A percentile compares a stretch with the other conserved stretches of the same genome.
Evolutionary conservation across 92 coral and sea anemone species (phyloP).

Genomic region (Scolanthus callimorphus): DNA sequence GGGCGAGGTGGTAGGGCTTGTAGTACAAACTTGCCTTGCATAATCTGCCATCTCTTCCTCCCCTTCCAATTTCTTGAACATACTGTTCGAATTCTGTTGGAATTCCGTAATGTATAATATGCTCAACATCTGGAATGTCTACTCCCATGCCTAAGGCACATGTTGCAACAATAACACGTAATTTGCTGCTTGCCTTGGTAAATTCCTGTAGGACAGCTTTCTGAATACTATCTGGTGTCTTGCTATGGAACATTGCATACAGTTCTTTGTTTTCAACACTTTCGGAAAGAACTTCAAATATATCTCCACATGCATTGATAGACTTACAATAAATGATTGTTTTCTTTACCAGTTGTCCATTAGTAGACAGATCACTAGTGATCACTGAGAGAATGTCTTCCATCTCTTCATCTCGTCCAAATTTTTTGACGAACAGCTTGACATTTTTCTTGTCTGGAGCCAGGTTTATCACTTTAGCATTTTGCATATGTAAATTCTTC

Average conservation of each 20-base stretch:
- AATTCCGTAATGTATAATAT: constrained; percentile 45
- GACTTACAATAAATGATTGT: constrained; percentile 52
- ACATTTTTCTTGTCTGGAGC: constrained; percentile 28
- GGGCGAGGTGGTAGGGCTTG: constrained; percentile 39
- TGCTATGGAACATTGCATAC: constrained; percentile 57
- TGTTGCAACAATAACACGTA: constrained; percentile 43
- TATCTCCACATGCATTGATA: constrained; percentile 46
- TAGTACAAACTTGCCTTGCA: constrained; percentile 26
- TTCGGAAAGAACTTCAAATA: constrained; percentile 34
- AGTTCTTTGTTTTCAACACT: constrained; percentile 6
- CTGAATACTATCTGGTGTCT: constrained; percentile 37
- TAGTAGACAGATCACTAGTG: background rate
- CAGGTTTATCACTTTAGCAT: constrained; percentile 4
- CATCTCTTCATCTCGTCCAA: background rate
- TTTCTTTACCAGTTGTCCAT: constrained; percentile 14
- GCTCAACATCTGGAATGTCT: constrained; percentile 33
- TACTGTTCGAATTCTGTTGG: constrained; percentile 41
- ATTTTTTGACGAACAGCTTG: constrained; percentile 10
- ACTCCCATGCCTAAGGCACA: constrained; percentile 65
- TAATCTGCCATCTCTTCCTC: constrained; percentile 45
- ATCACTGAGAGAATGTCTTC: constrained; percentile 19
- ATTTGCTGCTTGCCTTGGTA: constrained; percentile 3
- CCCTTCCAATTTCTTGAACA: constrained; percentile 56
- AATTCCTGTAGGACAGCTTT: constrained; percentile 19
- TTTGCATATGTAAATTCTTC: constrained; percentile 13